A percentile compares a stretch with the other conserved stretches of the same genome.
Evolutionary conservation across 2,797 vertebrate genomes (phyloP).

Genomic region (Oceanodroma leucorhoa): DNA sequence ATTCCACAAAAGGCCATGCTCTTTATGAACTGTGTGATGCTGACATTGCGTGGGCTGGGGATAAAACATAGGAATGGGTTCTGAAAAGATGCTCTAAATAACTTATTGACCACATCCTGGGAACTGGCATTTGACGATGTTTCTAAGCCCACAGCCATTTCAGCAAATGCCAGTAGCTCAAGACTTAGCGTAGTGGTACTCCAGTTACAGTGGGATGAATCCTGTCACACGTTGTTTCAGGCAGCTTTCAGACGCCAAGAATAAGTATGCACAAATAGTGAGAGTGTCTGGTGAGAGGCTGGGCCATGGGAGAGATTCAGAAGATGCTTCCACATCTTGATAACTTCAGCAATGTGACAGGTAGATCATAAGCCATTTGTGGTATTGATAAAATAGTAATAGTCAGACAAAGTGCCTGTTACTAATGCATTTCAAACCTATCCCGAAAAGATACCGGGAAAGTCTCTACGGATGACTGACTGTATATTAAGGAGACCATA

Average conservation of each 20-base stretch:
- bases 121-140: not conserved
- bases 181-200: not conserved
- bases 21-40: not conserved
- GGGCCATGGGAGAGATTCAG: not conserved
- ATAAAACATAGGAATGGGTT: not conserved
- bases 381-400: not conserved
- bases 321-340: not conserved
- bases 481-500: not conserved
- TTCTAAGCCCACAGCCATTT: conserved; percentile 20
- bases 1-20: not conserved
- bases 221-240: not conserved
- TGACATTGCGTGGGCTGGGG: not conserved
- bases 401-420: not conserved
- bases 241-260: conserved; percentile 1
- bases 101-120: conserved; percentile 26
- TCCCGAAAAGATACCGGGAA: not conserved
- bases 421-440: not conserved
- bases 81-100: conserved; percentile 27
- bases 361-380: not conserved
- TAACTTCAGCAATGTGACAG: not conserved
- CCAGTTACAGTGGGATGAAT: conserved; percentile 11
- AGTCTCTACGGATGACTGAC: not conserved
- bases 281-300: not conserved
- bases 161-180: conserved; percentile 29
- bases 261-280: not conserved